Base-by-base conservation (phyloP, 2,113 vertebrate genomes). In the Pipra filicauda region DNA sequence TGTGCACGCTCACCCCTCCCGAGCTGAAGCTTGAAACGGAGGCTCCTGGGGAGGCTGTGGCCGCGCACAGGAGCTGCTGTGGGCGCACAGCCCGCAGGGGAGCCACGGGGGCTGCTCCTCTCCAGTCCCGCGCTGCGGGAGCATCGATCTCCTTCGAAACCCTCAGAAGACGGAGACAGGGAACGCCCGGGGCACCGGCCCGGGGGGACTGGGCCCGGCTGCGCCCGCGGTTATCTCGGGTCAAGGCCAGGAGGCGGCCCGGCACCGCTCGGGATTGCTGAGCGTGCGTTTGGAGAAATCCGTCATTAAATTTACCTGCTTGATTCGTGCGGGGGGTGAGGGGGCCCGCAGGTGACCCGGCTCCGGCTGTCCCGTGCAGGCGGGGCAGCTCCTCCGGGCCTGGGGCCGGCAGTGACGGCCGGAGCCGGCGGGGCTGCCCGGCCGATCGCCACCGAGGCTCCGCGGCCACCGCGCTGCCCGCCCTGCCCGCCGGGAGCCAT, bases 101-200 rank as follows among this genome's bases (percentile, higher is more conserved):
- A 55, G 19, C 11, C 31, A 52, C 43, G 4, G 14, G 8, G 85
- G 13, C 58, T 5, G 57, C 24, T 82, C 31, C 49, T 22, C 46
- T 49, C 20, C 57, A 10, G 26, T 6, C 27, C 71, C 15, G 14
- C 78, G 2, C 15, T 37, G 82, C 9, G 23, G 61, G 31, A 27
- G 6, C 20, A 54, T 0, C 6, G 61, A 21, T 30, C 6, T 6
- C 46, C 16, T n/a, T 46, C 49, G 20, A 35, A 54, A 11, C 2
- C 16, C 16, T 1, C 43, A 13, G 51, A 12, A 33, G 21, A 4
- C 6, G 7, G 43, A 24, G 77, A 9, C 44, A 10, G 77, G 37
- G 67, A 3, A 10, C 52, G 20, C 8, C 37, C 31, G 33, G 39
- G 8, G 20, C 3, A 16, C 61, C 43, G 0, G 76, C 54, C 37